Evolutionary conservation across 2,113 vertebrate species (phyloP).

Genomic region (Pyxicephalus adspersus): DNA sequence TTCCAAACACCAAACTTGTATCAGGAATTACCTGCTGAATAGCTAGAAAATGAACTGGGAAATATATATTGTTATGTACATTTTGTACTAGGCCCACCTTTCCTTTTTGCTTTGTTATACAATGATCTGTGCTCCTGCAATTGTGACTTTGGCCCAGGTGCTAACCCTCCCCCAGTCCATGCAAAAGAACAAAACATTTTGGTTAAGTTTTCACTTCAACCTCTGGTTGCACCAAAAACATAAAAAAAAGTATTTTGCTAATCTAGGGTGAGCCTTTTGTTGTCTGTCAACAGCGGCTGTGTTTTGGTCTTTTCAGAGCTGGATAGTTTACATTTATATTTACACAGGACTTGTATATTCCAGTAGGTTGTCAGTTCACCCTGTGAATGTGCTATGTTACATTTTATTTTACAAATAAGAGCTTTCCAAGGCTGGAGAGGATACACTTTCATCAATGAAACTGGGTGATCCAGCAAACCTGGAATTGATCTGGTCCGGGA

Average conservation of each 20-base stretch:
- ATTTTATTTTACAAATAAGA: background rate
- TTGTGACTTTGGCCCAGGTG: no score
- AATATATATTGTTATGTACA: no score
- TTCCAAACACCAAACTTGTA: no score
- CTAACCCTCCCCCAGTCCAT: background rate
- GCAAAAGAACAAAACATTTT: background rate
- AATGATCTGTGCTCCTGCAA: no score
- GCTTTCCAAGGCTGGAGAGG: no score
- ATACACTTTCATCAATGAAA: no score
- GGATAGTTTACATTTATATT: slow-evolving; percentile 51
- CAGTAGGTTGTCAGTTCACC: slow-evolving; percentile 62
- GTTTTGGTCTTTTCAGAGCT: slow-evolving; percentile 66
- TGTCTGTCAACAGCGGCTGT: slow-evolving; percentile 68
- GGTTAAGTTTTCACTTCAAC: background rate
- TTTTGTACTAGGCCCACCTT: no score
- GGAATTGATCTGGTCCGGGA: no score
- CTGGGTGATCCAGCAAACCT: no score
- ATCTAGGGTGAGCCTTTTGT: slow-evolving; percentile 62
- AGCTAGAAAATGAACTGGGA: no score
- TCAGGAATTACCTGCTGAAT: no score
- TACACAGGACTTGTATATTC: slow-evolving; percentile 57
- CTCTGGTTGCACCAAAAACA: slow-evolving; percentile 44
- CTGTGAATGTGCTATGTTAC: background rate
- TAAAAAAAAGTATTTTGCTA: slow-evolving; percentile 65
- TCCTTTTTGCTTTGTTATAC: no score